Conservation (phyloP, 2,797 vertebrate genomes). For the Acanthurus lineatus region DNA sequence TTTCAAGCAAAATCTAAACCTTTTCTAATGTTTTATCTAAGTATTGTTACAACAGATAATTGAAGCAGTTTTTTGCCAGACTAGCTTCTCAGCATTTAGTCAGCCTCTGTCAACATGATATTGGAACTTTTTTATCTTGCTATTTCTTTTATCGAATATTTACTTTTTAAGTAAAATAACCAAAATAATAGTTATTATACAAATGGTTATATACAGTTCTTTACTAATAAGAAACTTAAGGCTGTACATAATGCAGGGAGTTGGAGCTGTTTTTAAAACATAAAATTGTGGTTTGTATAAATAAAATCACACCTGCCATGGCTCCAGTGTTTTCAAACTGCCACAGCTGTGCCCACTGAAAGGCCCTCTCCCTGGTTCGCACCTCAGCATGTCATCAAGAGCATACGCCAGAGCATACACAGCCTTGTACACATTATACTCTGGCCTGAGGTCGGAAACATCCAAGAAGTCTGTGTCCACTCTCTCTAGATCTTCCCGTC, state of each 20-base stretch:
- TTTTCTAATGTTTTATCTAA: too few species aligned
- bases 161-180: too few species aligned
- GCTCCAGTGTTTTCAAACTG: constrained; percentile 65
- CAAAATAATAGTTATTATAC: too few species aligned
- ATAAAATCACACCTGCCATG: constrained; percentile 81
- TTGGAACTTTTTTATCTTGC: too few species aligned
- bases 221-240: too few species aligned
- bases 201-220: too few species aligned
- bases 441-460: constrained; percentile 67
- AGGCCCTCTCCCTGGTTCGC: constrained; percentile 74
- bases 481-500: constrained; percentile 52
- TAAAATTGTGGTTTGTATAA: background rate
- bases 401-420: constrained; percentile 82
- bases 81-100: too few species aligned
- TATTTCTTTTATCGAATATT: too few species aligned
- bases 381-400: constrained; percentile 72
- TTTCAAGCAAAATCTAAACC: too few species aligned
- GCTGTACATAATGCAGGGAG: background rate
- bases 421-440: constrained; percentile 71
- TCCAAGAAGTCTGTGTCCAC: constrained; percentile 66
- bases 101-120: too few species aligned
- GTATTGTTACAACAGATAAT: too few species aligned
- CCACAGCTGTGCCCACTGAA: constrained; percentile 74
- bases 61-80: too few species aligned
- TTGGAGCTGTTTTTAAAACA: background rate